Conservation (phyloP, 1,140 invertebrate species). For the Doryteuthis pealeii region DNA sequence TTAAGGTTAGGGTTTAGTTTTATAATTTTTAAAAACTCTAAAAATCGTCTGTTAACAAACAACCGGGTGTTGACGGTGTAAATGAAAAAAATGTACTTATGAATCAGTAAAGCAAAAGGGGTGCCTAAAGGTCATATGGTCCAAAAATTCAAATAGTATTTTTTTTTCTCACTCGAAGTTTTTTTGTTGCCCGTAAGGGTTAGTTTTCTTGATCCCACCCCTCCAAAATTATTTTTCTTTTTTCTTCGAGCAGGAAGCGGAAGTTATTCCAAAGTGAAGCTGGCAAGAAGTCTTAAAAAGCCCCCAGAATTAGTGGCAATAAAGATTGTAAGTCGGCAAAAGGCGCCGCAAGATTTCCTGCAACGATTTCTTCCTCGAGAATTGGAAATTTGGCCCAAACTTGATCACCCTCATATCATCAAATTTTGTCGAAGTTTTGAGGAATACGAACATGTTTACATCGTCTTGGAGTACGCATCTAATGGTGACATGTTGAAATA, state of each 20-base stretch:
- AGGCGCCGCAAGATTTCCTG: constrained; percentile 73
- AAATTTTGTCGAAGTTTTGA: constrained; percentile 25
- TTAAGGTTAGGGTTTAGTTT: no score
- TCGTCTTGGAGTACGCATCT: not conserved
- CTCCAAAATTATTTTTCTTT: no score
- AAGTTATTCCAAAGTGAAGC: constrained; percentile 40
- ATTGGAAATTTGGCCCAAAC: constrained; percentile 80
- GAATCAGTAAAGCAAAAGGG: no score
- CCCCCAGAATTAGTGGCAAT: constrained; percentile 71
- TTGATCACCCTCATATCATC: constrained; percentile 82
- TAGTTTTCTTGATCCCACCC: no score
- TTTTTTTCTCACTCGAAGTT: no score
- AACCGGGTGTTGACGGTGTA: no score
- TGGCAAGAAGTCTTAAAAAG: constrained; percentile 11
- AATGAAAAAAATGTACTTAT: no score
- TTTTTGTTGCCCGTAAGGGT: no score
- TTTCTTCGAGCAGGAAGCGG: constrained; percentile 14
- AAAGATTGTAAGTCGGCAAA: constrained; percentile 77
- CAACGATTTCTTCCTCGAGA: constrained; percentile 87
- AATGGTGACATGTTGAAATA: not conserved
- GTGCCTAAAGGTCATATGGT: no score
- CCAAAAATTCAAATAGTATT: no score
- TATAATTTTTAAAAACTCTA: no score
- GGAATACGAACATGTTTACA: not conserved
- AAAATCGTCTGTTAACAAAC: no score